Base-by-base conservation (phyloP, 2,888 invertebrate species). In the Drosophila cracens region DNA sequence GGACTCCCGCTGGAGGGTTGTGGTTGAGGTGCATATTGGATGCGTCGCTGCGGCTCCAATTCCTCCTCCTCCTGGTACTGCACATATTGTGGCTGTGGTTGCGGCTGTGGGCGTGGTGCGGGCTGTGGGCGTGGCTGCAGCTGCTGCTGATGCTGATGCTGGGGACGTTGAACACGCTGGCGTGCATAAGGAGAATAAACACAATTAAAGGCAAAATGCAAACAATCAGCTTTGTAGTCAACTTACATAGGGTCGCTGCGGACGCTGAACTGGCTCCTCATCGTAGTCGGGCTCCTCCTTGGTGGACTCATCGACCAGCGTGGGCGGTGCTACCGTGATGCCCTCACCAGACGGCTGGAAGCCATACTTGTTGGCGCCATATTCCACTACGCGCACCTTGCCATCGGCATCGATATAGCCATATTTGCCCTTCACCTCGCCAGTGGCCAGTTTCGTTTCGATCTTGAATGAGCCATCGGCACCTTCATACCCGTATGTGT, bases 391-490 rank as follows among this genome's bases (percentile, higher is more conserved):
- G 46, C 97, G 95, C 2, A 96, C 93, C 95, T 94, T 97, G 95
- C 89, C 98, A 96, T 63, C 95, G 89, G 97, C 97, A 90, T 97
- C 98, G 66, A 96, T 96, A 94, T 97, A 98, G 4, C 98, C 98
- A 91, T 98, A 98, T 92, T 98, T 98, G 81, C 98, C 98, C 93
- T 96, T 97, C 13, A 97, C 97, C 85, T 97, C 97, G 0, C 97
- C 97, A 8, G 95, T 94, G 0, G 96, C 95, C 27, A 96, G 93
- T 92, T 97, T 97, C 13, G 97, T 97, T 93, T 97, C 98, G 89
- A 97, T 97, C 94, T 97, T 97, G 94, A 97, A 97, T 7, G 96
- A 96, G 46, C 97, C 98, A 91, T 98, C 98, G 36, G 95, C 97
- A 4, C 96, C 96, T 91, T 98, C 98, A 92, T 97, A 98, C 0